These are phyloP conservation scores for Smittia aterrima DNA, from an alignment of 2,888 invertebrate species.

Conservation along the genomic window DNA sequence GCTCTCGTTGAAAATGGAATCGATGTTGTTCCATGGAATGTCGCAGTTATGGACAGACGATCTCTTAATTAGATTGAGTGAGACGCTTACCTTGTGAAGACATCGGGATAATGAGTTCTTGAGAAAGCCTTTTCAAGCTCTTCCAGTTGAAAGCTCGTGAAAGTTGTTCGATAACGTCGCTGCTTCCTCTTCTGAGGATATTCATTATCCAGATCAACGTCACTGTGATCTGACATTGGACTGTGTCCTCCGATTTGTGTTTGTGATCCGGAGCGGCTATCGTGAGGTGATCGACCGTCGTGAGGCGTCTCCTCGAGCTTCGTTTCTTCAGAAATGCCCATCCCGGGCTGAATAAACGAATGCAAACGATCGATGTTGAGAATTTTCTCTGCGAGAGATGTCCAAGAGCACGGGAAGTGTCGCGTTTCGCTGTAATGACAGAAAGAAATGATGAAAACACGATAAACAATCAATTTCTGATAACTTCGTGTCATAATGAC, in stretches of 20 bases:
- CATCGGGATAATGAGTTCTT: slow-evolving; percentile 96
- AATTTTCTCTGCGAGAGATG: slow-evolving; percentile 14
- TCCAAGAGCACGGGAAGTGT: neutral
- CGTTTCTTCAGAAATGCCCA: slow-evolving; percentile 57
- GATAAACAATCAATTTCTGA: slow-evolving; percentile 24
- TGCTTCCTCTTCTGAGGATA: slow-evolving; percentile 87
- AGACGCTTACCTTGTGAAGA: slow-evolving; percentile 89
- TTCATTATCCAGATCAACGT: slow-evolving; percentile 66
- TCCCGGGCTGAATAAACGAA: slow-evolving; percentile 44
- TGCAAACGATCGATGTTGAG: slow-evolving; percentile 41
- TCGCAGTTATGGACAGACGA: neutral
- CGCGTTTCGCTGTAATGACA: neutral
- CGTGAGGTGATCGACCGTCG: slow-evolving; percentile 53
- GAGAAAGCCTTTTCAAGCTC: slow-evolving; percentile 96
- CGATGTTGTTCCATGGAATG: neutral
- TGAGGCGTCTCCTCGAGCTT: slow-evolving; percentile 55
- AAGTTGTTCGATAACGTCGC: slow-evolving; percentile 85
- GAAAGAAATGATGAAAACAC: slow-evolving; percentile 1
- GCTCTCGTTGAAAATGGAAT: neutral
- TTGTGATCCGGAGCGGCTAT: slow-evolving; percentile 56
- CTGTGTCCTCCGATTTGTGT: slow-evolving; percentile 52
- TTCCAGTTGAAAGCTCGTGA: slow-evolving; percentile 91
- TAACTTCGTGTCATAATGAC: slow-evolving; percentile 39
- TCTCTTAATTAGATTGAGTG: slow-evolving; percentile 14
- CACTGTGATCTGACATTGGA: slow-evolving; percentile 62